These are phyloP conservation scores for Erpornis zantholeuca DNA, from an alignment of 2,113 vertebrate species.

Conservation along the genomic window DNA sequence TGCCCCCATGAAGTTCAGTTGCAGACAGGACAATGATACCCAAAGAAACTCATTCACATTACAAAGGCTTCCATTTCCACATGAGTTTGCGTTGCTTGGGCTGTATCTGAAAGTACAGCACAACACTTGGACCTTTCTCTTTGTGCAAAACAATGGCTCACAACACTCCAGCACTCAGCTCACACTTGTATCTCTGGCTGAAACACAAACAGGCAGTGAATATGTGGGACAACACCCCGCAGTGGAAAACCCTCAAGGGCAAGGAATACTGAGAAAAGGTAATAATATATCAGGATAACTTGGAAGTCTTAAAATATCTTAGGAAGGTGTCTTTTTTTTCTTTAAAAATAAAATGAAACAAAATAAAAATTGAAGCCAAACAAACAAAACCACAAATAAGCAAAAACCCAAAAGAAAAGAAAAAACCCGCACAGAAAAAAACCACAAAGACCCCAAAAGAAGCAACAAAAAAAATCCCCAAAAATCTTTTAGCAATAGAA, in stretches of 20 bases:
- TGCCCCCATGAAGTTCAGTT: background rate
- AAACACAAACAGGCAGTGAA: background rate
- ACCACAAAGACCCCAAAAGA: background rate
- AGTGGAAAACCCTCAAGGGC: background rate
- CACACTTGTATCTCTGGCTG: too few relatives aligned
- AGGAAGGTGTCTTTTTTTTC: background rate
- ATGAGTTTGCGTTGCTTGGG: background rate
- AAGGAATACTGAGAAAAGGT: background rate
- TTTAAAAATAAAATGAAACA: background rate
- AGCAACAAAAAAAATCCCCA: background rate
- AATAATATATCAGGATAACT: background rate
- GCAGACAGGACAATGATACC: background rate
- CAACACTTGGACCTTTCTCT: background rate
- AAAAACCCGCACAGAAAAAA: background rate
- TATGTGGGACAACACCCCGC: background rate
- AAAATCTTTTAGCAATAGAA: background rate
- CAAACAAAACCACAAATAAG: background rate
- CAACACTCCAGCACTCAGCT: background rate
- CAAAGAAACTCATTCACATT: constrained; percentile 23
- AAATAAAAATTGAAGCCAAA: background rate
- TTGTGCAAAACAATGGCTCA: background rate
- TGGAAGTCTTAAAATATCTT: background rate
- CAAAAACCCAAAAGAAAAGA: background rate
- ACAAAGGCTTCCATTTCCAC: background rate
- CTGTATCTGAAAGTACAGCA: background rate